Base-by-base conservation (phyloP, 1,140 invertebrate genomes). In the Drosophila pruinosa region DNA sequence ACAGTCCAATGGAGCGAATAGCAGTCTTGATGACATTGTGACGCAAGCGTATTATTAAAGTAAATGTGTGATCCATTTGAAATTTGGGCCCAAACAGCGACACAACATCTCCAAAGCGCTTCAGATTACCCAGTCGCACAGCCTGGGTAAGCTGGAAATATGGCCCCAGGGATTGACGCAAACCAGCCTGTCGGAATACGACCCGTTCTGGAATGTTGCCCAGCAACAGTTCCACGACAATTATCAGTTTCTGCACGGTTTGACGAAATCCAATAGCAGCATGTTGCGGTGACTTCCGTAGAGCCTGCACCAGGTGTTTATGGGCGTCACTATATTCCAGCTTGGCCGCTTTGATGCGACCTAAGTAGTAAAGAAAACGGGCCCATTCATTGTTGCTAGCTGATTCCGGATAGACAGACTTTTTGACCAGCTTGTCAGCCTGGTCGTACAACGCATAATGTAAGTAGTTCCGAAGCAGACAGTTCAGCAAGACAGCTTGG, bases 11-110 rank as follows among this genome's bases (percentile, higher is more conserved):
- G 62, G 98, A 98, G 36, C 99, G 93, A 43, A 99, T 97, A 0
- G 98, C 99, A 4, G 99, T 99, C 92, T 99, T 99, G 88, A 99
- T 99, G 1, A 99, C 99, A 93, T 99, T 99, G 91, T 99, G 99
- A 58, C 98, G 94, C 14, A 99, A 92, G 67, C 98, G 94, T 14
- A 99, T 93, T 83, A 99, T 99, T 24, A 99, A 91, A 45, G 97
- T 99, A 82, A 97, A 99, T 0, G 98, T 99, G 83, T 99, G 95
- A 92, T 99, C 98, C 61, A 93, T 92, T 36, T 96, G 94, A 78
- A 98, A 98, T 86, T 97, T 96, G 0, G 95, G 94, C 1, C 96
- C 96, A 92, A 95, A 97, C 72, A 98, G 97, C 73, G 98, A 95
- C 10, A 99, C 91, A 0, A 99, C 98, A 91, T 98, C 96, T 19